Conservation (phyloP, 2,113 vertebrate species). For the Sminthopsis crassicaudata region DNA sequence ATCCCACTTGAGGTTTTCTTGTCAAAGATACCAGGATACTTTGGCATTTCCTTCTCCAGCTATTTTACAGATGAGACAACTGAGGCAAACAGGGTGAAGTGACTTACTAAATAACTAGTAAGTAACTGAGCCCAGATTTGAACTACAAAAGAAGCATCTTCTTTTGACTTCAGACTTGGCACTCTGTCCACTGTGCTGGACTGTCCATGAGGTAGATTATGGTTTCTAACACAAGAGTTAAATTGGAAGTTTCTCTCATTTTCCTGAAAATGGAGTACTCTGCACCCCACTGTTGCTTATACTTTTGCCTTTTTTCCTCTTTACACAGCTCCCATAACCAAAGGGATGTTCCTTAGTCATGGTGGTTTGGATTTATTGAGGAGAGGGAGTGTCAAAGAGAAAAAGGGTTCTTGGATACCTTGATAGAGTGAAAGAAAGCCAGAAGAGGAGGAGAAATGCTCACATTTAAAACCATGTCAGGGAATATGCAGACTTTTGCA, state of each 20-base stretch:
- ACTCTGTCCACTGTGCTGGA: neutral
- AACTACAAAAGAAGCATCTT: neutral
- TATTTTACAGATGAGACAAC: neutral
- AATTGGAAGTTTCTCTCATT: neutral
- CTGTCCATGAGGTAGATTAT: neutral
- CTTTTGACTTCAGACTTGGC: neutral
- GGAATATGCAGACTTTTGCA: neutral
- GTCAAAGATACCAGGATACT: neutral
- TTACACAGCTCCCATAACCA: neutral
- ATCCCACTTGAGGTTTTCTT: neutral
- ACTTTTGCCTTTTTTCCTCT: neutral
- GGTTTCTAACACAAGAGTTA: neutral
- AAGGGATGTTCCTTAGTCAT: neutral
- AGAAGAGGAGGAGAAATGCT: too few relatives aligned
- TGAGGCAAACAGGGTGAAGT: neutral
- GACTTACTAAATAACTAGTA: neutral
- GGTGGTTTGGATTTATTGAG: neutral
- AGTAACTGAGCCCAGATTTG: neutral
- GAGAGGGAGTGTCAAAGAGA: neutral
- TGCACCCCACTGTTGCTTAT: neutral
- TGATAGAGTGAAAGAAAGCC: neutral
- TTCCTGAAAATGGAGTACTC: neutral
- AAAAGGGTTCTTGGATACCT: neutral
- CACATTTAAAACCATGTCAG: fast-evolving
- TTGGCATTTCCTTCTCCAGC: neutral